Evolutionary conservation across 2,888 invertebrate genomes (phyloP), one percentile per base, ranked within the genome.

Genomic region (Drosophila barbarae): DNA sequence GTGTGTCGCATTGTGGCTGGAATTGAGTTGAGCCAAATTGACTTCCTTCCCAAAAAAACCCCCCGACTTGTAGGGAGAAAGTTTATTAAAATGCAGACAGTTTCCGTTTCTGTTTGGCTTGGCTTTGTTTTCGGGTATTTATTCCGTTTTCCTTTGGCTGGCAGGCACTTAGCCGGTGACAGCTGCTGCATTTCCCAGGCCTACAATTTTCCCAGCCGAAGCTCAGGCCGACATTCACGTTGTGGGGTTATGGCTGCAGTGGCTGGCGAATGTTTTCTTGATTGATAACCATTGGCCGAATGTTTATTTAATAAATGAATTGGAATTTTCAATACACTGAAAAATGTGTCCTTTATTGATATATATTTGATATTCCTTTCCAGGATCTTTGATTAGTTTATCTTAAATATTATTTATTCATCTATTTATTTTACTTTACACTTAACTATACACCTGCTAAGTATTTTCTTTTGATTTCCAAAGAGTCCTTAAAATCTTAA

Each of bases 11-110:
- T 39, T 58, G 69, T 80, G 77, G 67, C 77, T 75, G 42, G 30
- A 81, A 76, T 84, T 76, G 70, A 80, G 76, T 81, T 76, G 72
- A 77, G 65, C 64, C 73, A 78, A 82, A 84, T 84, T 84, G 83
- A 79, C 83, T 81, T 82, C 69, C 58, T 70, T 42, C 60, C 49
- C 52, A 41, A 50, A 34, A 52, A 34, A 36, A 9, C 12, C 8
- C 47, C 30, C 46, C n/a, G 5, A 3, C 42, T 26, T 1, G 36
- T 30, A 41, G 32, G 51, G 36, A 55, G 58, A 61, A 50, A 58
- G 56, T 64, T 53, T 78, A 81, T 84, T 76, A 78, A 78, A 84
- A 84, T 79, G 72, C 82, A 72, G 70, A 71, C 76, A 32, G 54
- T 47, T 50, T 34, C 39, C 21, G 35, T 46, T 49, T 38, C 51